phyloP scores from a whole-genome alignment of 2,888 invertebrate genomes.

The Mylabris sibirica region DNA sequence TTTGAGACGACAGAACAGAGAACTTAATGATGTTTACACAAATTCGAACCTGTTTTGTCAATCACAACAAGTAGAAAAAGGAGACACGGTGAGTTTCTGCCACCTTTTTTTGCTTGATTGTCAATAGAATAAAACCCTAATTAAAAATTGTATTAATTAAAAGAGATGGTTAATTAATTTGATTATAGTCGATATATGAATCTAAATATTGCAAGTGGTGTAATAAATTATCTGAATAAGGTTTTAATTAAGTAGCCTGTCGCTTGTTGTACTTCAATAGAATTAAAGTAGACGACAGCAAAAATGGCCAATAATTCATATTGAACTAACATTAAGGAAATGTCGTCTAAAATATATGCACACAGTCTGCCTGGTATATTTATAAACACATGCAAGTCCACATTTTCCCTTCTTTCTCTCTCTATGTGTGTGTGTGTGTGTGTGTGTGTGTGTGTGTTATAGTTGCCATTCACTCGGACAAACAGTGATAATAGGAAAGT shows the following conservation, averaged over 20 bases:
- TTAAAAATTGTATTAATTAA: background rate
- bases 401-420: conserved; percentile 46
- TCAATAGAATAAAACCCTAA: conserved; percentile 7
- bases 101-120: background rate
- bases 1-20: background rate
- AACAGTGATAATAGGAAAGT: conserved; percentile 60
- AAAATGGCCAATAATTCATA: conserved; percentile 31
- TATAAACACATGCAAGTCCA: conserved; percentile 47
- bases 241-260: conserved; percentile 28
- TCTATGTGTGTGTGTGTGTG: conserved; percentile 40
- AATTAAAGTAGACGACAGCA: conserved; percentile 18
- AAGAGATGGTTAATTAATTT: background rate
- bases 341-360: conserved; percentile 42
- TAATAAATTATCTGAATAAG: background rate
- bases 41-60: background rate
- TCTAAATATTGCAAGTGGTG: background rate
- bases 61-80: background rate
- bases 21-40: conserved; percentile 1
- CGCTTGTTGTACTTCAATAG: background rate
- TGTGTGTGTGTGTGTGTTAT: background rate
- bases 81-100: no score
- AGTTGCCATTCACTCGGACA: conserved; percentile 53
- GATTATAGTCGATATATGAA: conserved; percentile 14
- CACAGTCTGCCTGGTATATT: conserved; percentile 24
- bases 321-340: conserved; percentile 32